Percentiles rank a stretch among this genome's conserved stretches.
phyloP scores from a whole-genome alignment of 2,888 invertebrate species.

The Polylopha cassiicola region DNA sequence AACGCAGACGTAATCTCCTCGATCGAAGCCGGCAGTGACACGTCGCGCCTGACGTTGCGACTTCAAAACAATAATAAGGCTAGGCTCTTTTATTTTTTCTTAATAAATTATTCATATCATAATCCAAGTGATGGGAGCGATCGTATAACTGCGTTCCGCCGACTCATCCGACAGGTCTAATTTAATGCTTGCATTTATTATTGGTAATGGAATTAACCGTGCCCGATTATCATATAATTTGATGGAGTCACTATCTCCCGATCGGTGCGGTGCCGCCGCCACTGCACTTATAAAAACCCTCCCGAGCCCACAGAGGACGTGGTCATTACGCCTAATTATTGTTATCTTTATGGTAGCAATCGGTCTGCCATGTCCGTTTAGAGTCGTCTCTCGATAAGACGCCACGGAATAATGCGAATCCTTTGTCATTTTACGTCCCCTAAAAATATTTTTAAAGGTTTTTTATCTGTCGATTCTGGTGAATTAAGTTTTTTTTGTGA shows the following conservation, averaged over 20 bases:
- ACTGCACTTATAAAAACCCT: constrained; percentile 60
- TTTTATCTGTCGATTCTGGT: constrained; percentile 38
- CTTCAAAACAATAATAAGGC: constrained; percentile 70
- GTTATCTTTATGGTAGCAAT: constrained; percentile 74
- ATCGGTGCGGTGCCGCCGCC: constrained; percentile 63
- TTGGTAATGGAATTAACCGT: constrained; percentile 76
- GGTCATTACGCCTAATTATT: constrained; percentile 74
- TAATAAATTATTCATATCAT: constrained; percentile 76
- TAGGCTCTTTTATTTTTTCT: constrained; percentile 52
- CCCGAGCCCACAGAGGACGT: constrained; percentile 53
- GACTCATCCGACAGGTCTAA: constrained; percentile 74
- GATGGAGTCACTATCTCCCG: constrained; percentile 73
- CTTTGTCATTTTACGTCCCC: constrained; percentile 55
- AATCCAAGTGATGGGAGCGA: constrained; percentile 72
- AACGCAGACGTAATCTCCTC: constrained; percentile 46
- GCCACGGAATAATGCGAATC: constrained; percentile 60
- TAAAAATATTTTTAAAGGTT: constrained; percentile 40
- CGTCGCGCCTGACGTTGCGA: constrained; percentile 54
- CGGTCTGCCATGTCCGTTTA: constrained; percentile 60
- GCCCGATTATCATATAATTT: constrained; percentile 76
- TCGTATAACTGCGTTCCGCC: constrained; percentile 58
- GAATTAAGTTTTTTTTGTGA: constrained; percentile 42
- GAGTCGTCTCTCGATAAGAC: constrained; percentile 50
- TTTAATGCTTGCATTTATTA: constrained; percentile 77
- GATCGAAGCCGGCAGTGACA: constrained; percentile 47